Percentiles rank a stretch among this genome's conserved stretches.
Evolutionary conservation across 2,113 vertebrate genomes (phyloP).

Genomic region (Pithys albifrons): DNA sequence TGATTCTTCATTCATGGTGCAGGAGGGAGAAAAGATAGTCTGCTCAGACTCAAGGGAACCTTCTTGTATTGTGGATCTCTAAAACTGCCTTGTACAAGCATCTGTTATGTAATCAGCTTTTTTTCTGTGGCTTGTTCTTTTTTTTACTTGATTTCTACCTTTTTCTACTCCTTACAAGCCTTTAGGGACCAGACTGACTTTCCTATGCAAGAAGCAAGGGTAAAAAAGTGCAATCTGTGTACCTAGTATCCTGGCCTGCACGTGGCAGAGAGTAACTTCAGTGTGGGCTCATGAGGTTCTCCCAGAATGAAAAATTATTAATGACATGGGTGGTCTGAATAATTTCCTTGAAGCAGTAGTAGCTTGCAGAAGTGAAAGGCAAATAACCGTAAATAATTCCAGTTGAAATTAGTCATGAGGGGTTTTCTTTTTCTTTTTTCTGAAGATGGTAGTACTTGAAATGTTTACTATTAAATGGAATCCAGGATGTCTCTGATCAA

Average conservation of each 20-base stretch:
- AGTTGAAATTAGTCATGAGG: not conserved
- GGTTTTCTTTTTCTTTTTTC: not conserved
- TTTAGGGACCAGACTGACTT: not conserved
- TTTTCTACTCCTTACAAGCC: not conserved
- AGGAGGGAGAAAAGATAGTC: not conserved
- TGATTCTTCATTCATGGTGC: not conserved
- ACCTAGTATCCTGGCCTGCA: not conserved
- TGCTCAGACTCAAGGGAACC: not conserved
- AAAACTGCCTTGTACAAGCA: not conserved
- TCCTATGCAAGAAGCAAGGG: not conserved
- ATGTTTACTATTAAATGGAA: not conserved
- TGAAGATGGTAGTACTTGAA: not conserved
- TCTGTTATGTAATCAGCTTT: not conserved
- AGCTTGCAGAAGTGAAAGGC: not conserved
- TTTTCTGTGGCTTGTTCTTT: not conserved
- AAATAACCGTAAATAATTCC: not conserved
- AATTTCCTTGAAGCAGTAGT: not conserved
- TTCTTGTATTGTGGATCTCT: not conserved
- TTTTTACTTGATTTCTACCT: not conserved
- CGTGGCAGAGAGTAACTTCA: not conserved
- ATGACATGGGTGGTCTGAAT: not conserved
- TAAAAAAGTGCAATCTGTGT: not conserved
- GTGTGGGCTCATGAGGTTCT: not conserved
- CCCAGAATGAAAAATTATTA: not conserved
- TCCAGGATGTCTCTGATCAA: not conserved